These are phyloP conservation scores for Leuctra nigra DNA, from an alignment of 2,888 invertebrate genomes.

Conservation along the genomic window DNA sequence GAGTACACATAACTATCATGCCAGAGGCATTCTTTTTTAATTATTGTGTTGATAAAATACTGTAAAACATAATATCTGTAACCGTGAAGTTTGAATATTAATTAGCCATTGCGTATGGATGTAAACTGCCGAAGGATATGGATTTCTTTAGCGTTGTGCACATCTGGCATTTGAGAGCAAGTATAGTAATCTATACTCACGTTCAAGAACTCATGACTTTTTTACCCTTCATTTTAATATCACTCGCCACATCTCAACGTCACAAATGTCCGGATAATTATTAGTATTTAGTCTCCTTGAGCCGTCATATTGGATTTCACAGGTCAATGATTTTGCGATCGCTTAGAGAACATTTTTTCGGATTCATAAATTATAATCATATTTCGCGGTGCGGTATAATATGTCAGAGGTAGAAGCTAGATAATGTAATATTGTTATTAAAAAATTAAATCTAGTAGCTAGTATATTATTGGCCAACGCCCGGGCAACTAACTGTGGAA, in stretches of 20 bases:
- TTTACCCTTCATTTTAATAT: too few relatives aligned
- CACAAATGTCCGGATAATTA: constrained; percentile 9
- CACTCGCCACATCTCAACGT: not conserved
- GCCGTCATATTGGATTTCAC: not conserved
- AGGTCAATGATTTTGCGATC: constrained; percentile 5
- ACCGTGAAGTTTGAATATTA: too few relatives aligned
- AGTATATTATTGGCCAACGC: constrained; percentile 3
- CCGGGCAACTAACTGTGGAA: too few relatives aligned
- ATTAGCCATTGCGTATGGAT: not conserved
- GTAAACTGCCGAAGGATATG: too few relatives aligned
- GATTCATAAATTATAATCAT: not conserved
- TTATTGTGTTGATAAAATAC: too few relatives aligned
- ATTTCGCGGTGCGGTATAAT: not conserved
- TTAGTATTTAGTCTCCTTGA: constrained; percentile 2
- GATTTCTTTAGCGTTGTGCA: too few relatives aligned
- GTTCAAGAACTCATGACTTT: too few relatives aligned
- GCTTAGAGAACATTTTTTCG: too few relatives aligned
- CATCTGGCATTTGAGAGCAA: constrained; percentile 7
- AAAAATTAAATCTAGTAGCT: constrained; percentile 11
- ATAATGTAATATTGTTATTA: constrained; percentile 10
- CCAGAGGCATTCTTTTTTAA: too few relatives aligned
- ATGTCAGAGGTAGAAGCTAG: not conserved
- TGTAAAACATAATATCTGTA: too few relatives aligned
- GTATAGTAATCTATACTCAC: not conserved
- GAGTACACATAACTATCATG: too few relatives aligned